Base-by-base conservation (phyloP, 92 coral and sea anemone genomes). In the Zoanthus sociatus region DNA sequence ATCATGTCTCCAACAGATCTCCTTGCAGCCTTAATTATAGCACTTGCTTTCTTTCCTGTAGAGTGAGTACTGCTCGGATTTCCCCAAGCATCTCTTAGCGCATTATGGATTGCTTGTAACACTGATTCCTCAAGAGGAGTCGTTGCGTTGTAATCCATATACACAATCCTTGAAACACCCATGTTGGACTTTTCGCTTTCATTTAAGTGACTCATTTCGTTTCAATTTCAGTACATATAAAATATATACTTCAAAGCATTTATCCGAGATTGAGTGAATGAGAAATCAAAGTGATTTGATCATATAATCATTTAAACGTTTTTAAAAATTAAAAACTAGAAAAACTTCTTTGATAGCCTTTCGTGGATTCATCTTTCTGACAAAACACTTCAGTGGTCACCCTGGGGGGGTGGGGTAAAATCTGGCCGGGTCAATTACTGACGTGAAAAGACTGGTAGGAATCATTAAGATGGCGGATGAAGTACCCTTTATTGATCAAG, bases 1-100 rank as follows among this genome's bases (percentile, higher is more conserved):
- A 97, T 78, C 99, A 97, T 92, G 37, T 95, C 79, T 1, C 94
- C 98, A 14, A 93, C 85, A 33, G 95, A 89, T 46, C 60, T 73
- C 53, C 99, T 92, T 4, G 99, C 95, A 46, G 79, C 31, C 46
- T 91, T 95, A 63, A 97, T 97, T 70, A 94, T 90, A 46, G 87
- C 72, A 83, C 94, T 88, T 64, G 99, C 99, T 82, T 84, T 93
- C 82, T 87, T 89, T 63, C 99, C 99, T 31, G 98, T 89, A 15
- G 78, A 85, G 82, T 97, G 97, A 7, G 99, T 91, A 73, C 99
- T 97, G 85, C 99, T 97, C 14, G 99, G 99, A 76, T 97, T 97
- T 63, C 99, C 99, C 99, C 99, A 97, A 21, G 98, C 99, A 87
- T 95, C 97, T 60, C 88, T 90, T 78, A 97, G 84, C 31, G 99